Evolutionary conservation across 2,797 vertebrate species (phyloP).

Genomic region (Zonotrichia albicollis): DNA sequence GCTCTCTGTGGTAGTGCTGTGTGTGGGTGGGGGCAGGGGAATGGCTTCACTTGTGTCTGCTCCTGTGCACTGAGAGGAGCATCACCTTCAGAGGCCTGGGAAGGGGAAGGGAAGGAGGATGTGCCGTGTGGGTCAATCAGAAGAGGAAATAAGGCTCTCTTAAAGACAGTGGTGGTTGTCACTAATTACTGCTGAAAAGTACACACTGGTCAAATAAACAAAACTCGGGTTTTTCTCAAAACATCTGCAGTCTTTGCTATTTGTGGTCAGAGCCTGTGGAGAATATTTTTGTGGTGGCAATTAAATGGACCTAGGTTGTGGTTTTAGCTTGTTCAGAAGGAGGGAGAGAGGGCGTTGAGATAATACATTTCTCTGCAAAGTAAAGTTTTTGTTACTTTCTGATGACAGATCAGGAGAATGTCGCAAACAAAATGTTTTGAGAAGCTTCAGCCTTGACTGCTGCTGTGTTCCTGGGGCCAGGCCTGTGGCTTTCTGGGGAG

Average conservation of each 20-base stretch:
- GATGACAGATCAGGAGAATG: not conserved
- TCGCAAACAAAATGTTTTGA: not conserved
- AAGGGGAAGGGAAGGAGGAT: not conserved
- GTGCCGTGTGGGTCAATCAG: not conserved
- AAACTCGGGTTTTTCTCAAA: not conserved
- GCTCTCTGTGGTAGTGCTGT: not conserved
- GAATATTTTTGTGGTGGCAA: not conserved
- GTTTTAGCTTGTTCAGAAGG: not conserved
- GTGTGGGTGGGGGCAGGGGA: not conserved
- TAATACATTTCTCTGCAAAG: not conserved
- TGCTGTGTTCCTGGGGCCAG: not conserved
- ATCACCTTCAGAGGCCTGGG: accelerated
- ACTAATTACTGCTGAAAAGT: not conserved
- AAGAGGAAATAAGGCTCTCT: not conserved
- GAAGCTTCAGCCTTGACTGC: not conserved
- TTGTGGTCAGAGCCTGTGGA: not conserved
- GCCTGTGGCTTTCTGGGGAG: not conserved
- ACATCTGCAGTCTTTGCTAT: accelerated
- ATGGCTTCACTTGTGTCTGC: not conserved
- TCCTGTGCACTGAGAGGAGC: not conserved
- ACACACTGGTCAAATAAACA: not conserved
- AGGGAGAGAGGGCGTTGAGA: not conserved
- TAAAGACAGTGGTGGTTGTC: not conserved
- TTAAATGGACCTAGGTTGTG: not conserved
- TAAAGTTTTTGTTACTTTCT: not conserved